Evolutionary conservation across 2,797 vertebrate species (phyloP).

Genomic region (Balearica regulorum): DNA sequence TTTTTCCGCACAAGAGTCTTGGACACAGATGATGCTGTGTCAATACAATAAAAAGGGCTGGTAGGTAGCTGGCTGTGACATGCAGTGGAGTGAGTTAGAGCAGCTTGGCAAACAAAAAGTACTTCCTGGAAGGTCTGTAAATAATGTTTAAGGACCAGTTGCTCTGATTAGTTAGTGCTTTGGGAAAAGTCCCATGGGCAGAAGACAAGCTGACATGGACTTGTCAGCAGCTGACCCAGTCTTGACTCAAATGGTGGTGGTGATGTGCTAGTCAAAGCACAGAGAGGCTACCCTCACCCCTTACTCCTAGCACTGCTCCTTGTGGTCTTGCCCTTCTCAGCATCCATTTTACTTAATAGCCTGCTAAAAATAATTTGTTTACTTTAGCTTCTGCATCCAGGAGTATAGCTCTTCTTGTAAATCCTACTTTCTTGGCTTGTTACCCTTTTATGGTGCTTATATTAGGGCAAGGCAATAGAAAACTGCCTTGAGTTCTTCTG

Average conservation of each 20-base stretch:
- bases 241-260: not conserved
- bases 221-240: not conserved
- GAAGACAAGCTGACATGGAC: not conserved
- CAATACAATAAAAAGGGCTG: not conserved
- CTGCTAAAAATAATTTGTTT: not conserved
- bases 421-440: not conserved
- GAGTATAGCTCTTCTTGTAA: not conserved
- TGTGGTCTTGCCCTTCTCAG: not conserved
- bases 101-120: not conserved
- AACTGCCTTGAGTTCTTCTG: not conserved
- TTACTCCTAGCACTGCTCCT: not conserved
- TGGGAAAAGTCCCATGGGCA: not conserved
- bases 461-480: not conserved
- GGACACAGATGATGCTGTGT: not conserved
- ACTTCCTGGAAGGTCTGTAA: not conserved
- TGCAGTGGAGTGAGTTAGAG: not conserved
- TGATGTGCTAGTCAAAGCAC: not conserved
- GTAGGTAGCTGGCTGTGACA: not conserved
- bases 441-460: not conserved
- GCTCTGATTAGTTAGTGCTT: not conserved
- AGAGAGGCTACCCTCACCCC: not conserved
- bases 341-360: not conserved
- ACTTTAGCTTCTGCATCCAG: not conserved
- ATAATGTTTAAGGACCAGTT: not conserved
- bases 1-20: not conserved